Percentiles rank a stretch among this genome's conserved stretches.
Evolutionary conservation across 2,113 vertebrate genomes (phyloP).

Genomic region (Nettapus auritus): DNA sequence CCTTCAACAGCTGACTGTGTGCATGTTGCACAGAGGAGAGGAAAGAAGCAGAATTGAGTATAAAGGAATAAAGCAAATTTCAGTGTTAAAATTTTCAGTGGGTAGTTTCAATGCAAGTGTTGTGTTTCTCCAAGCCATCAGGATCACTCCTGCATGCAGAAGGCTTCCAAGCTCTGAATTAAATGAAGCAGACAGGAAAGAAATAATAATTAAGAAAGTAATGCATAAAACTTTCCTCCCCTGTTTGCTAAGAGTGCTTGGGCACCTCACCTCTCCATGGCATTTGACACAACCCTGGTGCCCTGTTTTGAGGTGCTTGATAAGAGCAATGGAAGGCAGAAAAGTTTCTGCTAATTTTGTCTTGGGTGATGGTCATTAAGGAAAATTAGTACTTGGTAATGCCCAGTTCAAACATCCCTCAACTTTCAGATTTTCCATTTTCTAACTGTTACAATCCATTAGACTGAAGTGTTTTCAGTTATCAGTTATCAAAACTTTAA

Average conservation of each 20-base stretch:
- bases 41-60: neutral
- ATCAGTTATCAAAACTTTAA: neutral
- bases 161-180: neutral
- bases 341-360: neutral
- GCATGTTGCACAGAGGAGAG: neutral
- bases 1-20: neutral
- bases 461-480: neutral
- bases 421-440: neutral
- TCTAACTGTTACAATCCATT: neutral
- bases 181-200: neutral
- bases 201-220: neutral
- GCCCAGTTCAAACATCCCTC: neutral
- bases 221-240: neutral
- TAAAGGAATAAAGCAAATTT: neutral
- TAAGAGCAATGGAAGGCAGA: neutral
- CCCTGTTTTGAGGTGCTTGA: neutral
- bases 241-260: too few species aligned
- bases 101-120: neutral
- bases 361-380: neutral
- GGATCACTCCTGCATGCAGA: neutral
- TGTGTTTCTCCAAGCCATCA: neutral
- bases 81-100: neutral
- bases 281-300: fast-evolving
- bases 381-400: neutral
- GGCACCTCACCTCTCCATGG: neutral